Evolutionary conservation across 2,797 vertebrate species (phyloP).

Genomic region (Sylvia borin): DNA sequence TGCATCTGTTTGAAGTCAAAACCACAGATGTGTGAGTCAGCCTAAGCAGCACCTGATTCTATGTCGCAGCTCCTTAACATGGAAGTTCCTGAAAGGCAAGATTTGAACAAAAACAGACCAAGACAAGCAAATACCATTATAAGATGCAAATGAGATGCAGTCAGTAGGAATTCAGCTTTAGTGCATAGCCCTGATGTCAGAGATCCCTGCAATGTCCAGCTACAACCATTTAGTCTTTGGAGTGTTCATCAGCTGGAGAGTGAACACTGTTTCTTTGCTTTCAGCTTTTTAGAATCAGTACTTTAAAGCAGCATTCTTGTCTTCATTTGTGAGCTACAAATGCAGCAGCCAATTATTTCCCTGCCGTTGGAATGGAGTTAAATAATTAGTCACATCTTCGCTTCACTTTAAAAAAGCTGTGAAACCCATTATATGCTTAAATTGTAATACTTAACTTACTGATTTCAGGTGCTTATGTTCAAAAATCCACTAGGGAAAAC

Average conservation of each 20-base stretch:
- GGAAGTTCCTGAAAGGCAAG: not conserved
- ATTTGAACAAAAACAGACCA: not conserved
- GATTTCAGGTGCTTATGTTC: not conserved
- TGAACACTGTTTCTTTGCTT: not conserved
- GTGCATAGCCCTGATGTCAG: not conserved
- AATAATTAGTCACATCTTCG: not conserved
- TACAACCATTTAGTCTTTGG: not conserved
- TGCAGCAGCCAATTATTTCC: not conserved
- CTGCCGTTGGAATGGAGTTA: not conserved
- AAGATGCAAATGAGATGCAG: not conserved
- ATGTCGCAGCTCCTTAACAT: not conserved
- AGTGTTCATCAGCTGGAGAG: not conserved
- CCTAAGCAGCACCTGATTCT: conserved; percentile 25
- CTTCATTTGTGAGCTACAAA: not conserved
- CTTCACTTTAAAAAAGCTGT: not conserved
- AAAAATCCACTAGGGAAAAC: not conserved
- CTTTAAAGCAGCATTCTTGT: not conserved
- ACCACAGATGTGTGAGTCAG: conserved; percentile 31
- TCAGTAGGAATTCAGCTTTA: not conserved
- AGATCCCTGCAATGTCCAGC: not conserved
- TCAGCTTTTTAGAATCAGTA: not conserved
- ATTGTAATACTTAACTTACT: not conserved
- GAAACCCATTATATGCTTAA: not conserved
- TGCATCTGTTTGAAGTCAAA: conserved; percentile 24
- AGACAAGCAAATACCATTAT: not conserved